Conservation (phyloP, 2,888 invertebrate species). For the Seira musarum region DNA sequence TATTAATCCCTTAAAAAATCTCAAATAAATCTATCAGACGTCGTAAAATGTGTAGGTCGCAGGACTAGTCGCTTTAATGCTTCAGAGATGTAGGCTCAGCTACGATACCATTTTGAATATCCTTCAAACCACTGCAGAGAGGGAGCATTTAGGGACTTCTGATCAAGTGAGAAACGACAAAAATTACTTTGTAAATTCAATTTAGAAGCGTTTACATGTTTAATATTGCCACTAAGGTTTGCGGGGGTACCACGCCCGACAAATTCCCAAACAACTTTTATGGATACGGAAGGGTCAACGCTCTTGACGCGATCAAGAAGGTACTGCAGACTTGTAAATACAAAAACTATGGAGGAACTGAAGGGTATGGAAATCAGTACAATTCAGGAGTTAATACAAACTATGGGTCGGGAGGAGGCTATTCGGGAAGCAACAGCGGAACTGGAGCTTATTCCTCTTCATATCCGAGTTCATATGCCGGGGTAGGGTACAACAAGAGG, state of each 20-base stretch:
- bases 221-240: no score
- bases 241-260: conserved; percentile 12
- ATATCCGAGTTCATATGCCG: no score
- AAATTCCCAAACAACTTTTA: conserved; percentile 39
- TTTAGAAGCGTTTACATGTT: no score
- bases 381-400: no score
- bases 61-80: conserved; percentile 24
- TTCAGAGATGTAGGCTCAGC: conserved; percentile 18
- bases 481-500: no score
- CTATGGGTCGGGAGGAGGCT: no score
- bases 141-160: neutral
- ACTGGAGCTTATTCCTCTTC: no score
- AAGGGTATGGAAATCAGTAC: no score
- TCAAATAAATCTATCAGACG: neutral
- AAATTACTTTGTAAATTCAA: no score
- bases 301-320: conserved; percentile 25
- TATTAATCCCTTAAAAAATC: conserved; percentile 1
- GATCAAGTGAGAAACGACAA: neutral
- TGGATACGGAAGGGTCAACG: conserved; percentile 37
- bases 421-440: no score
- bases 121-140: conserved; percentile 1
- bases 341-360: no score
- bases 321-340: conserved; percentile 13
- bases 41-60: neutral
- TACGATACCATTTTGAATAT: conserved; percentile 7